These are phyloP conservation scores for Australoheros facetus DNA, from an alignment of 2,797 vertebrate genomes.

Conservation along the genomic window DNA sequence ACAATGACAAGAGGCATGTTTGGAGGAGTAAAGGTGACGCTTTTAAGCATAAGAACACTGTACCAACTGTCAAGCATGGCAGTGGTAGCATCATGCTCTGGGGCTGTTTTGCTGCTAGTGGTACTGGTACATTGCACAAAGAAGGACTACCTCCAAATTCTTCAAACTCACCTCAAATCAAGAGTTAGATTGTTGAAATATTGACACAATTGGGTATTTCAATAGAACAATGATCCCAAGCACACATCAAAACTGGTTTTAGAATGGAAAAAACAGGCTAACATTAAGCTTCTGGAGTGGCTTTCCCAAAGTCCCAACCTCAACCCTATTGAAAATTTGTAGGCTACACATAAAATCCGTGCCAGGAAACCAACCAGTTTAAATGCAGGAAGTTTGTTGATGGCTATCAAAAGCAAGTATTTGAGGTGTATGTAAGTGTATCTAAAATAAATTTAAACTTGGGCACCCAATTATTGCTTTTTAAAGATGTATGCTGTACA, in stretches of 20 bases:
- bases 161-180: not conserved
- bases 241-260: not conserved
- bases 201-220: not conserved
- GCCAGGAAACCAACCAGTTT: too few relatives aligned
- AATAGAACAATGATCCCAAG: not conserved
- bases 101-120: not conserved
- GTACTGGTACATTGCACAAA: not conserved
- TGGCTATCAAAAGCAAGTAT: too few relatives aligned
- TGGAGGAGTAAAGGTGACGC: not conserved
- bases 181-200: not conserved
- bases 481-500: not conserved
- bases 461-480: not conserved
- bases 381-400: too few relatives aligned
- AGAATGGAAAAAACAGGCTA: too few relatives aligned
- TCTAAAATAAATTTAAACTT: too few relatives aligned
- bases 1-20: not conserved
- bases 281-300: too few relatives aligned
- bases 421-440: too few relatives aligned
- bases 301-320: too few relatives aligned
- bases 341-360: too few relatives aligned
- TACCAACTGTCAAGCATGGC: not conserved
- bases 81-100: not conserved
- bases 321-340: too few relatives aligned
- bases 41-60: not conserved
- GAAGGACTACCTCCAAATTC: not conserved